Conservation (phyloP, 2,113 vertebrate species). For the Smithornis capensis region DNA sequence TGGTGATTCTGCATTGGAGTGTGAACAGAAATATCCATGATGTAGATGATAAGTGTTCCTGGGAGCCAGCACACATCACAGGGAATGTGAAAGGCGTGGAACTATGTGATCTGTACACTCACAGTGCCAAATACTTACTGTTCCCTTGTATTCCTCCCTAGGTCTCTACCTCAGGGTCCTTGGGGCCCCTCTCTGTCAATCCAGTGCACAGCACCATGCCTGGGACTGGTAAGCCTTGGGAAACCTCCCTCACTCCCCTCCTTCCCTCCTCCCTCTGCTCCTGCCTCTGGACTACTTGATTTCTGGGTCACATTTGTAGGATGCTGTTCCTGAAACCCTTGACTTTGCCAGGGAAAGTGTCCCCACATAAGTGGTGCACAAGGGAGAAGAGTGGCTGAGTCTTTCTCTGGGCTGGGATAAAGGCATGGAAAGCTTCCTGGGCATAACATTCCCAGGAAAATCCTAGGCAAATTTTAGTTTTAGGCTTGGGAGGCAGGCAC, state of each 20-base stretch:
- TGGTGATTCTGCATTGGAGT: not conserved
- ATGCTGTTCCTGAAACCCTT: not conserved
- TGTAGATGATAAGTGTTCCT: not conserved
- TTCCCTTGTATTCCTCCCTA: constrained; percentile 57
- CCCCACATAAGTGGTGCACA: not conserved
- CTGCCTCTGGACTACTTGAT: accelerated
- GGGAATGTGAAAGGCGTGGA: not conserved
- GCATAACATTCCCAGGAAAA: not conserved
- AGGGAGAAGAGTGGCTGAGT: not conserved
- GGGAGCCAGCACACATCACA: not conserved
- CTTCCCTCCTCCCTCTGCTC: not conserved
- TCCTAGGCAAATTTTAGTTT: not conserved
- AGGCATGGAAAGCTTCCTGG: not conserved
- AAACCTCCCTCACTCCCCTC: not conserved
- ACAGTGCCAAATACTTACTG: not conserved
- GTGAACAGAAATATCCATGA: accelerated
- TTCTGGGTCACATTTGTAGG: not conserved
- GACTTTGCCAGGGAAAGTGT: not conserved
- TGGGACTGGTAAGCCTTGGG: constrained; percentile 76
- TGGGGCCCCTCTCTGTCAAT: constrained; percentile 85
- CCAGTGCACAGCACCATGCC: constrained; percentile 80
- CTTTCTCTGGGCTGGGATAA: not conserved
- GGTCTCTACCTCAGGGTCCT: constrained; percentile 85
- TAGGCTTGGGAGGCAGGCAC: not conserved
- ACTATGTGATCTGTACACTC: not conserved